These are phyloP conservation scores for Corbicula japonica DNA, from an alignment of 2,888 invertebrate genomes.

Conservation along the genomic window DNA sequence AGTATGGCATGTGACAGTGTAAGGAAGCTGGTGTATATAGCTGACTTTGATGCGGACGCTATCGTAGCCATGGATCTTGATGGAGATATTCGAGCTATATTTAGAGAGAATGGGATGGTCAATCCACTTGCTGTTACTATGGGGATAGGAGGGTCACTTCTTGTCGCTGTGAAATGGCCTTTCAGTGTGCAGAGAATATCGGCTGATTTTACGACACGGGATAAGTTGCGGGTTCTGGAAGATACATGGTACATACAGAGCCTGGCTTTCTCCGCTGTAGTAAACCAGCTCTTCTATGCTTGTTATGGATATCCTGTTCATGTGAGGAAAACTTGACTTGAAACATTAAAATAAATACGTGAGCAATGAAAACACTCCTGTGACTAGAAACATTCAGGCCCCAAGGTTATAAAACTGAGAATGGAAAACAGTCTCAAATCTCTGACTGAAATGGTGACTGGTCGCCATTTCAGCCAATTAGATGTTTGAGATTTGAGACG, in stretches of 20 bases:
- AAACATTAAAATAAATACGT: no score
- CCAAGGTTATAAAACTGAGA: no score
- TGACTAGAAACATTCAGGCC: no score
- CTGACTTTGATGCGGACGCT: neutral
- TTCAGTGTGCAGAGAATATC: slow-evolving; percentile 5
- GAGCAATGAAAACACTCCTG: no score
- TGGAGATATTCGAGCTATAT: neutral
- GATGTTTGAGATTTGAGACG: no score
- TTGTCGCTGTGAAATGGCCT: slow-evolving; percentile 5
- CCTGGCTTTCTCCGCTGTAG: neutral
- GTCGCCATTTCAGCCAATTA: no score
- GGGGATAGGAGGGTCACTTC: neutral
- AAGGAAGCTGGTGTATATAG: neutral
- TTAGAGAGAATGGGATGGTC: neutral
- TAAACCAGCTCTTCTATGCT: neutral
- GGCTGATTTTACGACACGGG: neutral
- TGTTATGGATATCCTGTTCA: no score
- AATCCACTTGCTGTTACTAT: neutral
- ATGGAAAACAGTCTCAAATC: no score
- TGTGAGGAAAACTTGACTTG: no score
- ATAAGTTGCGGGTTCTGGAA: neutral
- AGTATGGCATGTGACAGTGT: neutral
- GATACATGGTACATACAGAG: neutral
- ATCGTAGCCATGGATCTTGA: neutral
- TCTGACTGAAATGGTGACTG: no score